A percentile compares a stretch with the other conserved stretches of the same genome.
These are phyloP conservation scores for Pangasianodon gigas DNA, from an alignment of 2,113 vertebrate genomes.

Conservation along the genomic window DNA sequence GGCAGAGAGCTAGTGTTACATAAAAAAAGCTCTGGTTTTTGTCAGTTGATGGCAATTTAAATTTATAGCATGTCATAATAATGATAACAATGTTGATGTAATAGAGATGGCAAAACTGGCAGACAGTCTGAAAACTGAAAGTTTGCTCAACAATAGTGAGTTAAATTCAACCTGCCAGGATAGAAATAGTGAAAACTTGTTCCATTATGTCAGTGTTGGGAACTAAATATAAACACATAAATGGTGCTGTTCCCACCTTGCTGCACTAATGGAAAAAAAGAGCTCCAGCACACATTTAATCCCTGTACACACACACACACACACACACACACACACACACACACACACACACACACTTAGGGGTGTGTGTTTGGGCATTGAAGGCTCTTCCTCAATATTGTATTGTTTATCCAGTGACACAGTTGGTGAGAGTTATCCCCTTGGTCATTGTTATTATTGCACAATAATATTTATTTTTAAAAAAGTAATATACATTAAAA, in stretches of 20 bases:
- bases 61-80: no score
- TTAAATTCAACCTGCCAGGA: background rate
- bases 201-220: background rate
- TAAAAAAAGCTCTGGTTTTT: no score
- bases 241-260: background rate
- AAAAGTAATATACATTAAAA: no score
- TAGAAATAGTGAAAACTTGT: background rate
- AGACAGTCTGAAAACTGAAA: no score
- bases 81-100: no score
- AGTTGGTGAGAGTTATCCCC: background rate
- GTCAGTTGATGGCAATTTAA: no score
- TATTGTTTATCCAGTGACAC: background rate
- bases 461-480: background rate
- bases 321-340: no score
- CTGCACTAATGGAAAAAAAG: background rate
- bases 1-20: no score
- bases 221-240: background rate
- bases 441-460: background rate
- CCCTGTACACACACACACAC: background rate
- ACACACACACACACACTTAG: background rate
- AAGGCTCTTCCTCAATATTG: background rate
- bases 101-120: background rate
- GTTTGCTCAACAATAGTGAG: background rate
- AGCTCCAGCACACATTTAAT: background rate
- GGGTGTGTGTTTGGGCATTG: background rate